A percentile compares a stretch with the other conserved stretches of the same genome.
Evolutionary conservation across 2,113 vertebrate species (phyloP).

Genomic region (Thryonomys swinderianus): DNA sequence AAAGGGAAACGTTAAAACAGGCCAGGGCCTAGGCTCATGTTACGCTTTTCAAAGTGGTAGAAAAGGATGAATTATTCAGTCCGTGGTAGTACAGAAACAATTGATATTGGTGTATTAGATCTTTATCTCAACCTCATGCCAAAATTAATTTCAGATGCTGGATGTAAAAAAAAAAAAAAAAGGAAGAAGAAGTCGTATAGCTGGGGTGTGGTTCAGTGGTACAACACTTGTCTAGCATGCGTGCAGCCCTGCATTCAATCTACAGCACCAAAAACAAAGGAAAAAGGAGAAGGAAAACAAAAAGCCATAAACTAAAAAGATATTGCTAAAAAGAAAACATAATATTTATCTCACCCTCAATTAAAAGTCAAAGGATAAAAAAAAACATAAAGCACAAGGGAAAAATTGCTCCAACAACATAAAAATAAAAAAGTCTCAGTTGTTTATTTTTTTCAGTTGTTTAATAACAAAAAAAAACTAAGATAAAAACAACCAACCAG

Average conservation of each 20-base stretch:
- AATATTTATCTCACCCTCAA: conserved; percentile 17
- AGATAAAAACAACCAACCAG: conserved; percentile 11
- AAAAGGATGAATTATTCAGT: background rate
- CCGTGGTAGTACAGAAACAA: background rate
- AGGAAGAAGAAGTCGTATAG: background rate
- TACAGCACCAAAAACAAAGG: background rate
- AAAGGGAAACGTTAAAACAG: background rate
- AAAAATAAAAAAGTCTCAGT: background rate
- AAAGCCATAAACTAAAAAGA: conserved; percentile 13
- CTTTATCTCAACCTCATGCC: background rate
- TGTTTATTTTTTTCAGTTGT: background rate
- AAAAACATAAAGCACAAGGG: background rate
- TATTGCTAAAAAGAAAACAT: background rate
- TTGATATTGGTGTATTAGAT: background rate
- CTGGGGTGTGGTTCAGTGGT: background rate
- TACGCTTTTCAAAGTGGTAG: background rate
- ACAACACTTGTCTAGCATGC: background rate
- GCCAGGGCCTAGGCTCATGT: background rate
- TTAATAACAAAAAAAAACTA: background rate
- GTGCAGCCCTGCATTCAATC: background rate
- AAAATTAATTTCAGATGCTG: conserved; percentile 11
- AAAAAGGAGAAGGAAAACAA: background rate
- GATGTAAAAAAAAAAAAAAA: background rate
- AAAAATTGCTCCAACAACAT: background rate
- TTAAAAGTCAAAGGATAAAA: background rate